Percentiles rank a stretch among this genome's conserved stretches.
Conservation (phyloP, 2,888 invertebrate genomes). For the Gari tellinella region DNA sequence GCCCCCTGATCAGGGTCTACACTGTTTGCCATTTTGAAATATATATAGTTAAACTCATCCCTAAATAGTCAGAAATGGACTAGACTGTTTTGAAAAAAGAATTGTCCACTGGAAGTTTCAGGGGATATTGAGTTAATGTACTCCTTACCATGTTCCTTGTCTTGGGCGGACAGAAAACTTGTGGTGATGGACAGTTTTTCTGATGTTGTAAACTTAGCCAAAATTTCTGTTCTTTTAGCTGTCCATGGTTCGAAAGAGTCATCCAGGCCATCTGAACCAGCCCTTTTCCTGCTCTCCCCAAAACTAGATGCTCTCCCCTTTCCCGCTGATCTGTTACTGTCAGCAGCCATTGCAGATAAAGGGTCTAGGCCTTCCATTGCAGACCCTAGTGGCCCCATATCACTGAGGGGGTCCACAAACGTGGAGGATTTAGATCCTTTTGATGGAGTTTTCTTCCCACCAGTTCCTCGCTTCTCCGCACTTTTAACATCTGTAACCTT, state of each 20-base stretch:
- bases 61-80: too few species aligned
- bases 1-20: too few species aligned
- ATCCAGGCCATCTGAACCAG: constrained; percentile 51
- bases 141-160: constrained; percentile 78
- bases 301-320: constrained; percentile 58
- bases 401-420: constrained; percentile 10
- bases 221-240: constrained; percentile 90
- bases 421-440: too few species aligned
- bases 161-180: constrained; percentile 88
- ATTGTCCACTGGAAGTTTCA: neutral
- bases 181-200: constrained; percentile 96
- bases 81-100: too few species aligned
- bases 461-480: constrained; percentile 63
- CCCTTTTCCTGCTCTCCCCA: constrained; percentile 36
- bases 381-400: constrained; percentile 74
- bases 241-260: constrained; percentile 90
- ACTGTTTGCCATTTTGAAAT: too few species aligned
- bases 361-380: constrained; percentile 91
- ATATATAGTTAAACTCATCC: too few species aligned
- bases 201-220: constrained; percentile 95
- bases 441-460: constrained; percentile 32
- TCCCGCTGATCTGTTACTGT: constrained; percentile 88
- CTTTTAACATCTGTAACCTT: constrained; percentile 81
- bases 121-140: neutral
- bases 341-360: constrained; percentile 88